Percentiles rank a stretch among this genome's conserved stretches.
phyloP scores from a whole-genome alignment of 2,113 vertebrate genomes.

The Odocoileus hemionus region DNA sequence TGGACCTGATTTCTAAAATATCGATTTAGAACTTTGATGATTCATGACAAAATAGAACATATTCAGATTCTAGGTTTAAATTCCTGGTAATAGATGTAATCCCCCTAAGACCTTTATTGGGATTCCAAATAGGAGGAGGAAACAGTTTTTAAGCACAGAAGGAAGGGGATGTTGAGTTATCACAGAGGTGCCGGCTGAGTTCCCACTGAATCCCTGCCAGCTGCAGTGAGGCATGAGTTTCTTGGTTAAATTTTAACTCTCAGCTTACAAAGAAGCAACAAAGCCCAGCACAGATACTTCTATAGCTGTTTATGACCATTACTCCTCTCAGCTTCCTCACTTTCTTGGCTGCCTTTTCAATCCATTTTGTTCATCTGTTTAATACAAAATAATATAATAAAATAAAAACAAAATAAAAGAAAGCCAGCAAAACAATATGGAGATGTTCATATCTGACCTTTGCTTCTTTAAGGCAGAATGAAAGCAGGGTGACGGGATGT shows the following conservation, averaged over 20 bases:
- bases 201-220: conserved; percentile 65
- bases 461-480: not conserved
- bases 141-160: conserved; percentile 2
- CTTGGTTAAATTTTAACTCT: conserved; percentile 74
- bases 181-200: conserved; percentile 1
- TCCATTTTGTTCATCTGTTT: not conserved
- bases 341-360: conserved; percentile 32
- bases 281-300: conserved; percentile 12
- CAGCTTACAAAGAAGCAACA: conserved; percentile 60
- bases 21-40: conserved; percentile 66
- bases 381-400: not conserved
- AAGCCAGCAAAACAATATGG: not conserved
- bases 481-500: not conserved
- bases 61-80: conserved; percentile 62
- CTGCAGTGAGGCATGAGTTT: conserved; percentile 58
- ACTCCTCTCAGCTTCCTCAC: not conserved
- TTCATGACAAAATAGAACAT: conserved; percentile 61
- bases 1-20: conserved; percentile 72
- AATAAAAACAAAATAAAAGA: not conserved
- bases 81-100: conserved; percentile 56
- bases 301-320: conserved; percentile 38
- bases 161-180: conserved; percentile 10
- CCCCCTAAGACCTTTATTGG: conserved; percentile 15
- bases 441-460: not conserved
- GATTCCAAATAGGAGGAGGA: conserved; percentile 44